These are phyloP conservation scores for Parazoanthus atlanticus DNA, from an alignment of 92 coral and sea anemone genomes.

Conservation along the genomic window DNA sequence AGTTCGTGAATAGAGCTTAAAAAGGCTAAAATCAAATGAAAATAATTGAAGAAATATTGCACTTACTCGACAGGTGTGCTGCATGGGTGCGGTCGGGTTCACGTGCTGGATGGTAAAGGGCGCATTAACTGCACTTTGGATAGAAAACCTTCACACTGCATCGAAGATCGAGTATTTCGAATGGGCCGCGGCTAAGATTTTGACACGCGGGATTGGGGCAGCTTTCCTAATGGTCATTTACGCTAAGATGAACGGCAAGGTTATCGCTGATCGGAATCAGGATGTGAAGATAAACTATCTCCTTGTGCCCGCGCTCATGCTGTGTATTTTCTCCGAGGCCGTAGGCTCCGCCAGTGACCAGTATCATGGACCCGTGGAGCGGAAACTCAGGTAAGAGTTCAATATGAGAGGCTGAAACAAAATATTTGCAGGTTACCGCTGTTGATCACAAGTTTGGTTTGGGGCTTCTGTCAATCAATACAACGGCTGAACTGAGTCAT, in stretches of 20 bases:
- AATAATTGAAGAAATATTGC: not conserved
- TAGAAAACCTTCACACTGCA: not conserved
- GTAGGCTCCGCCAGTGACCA: constrained; percentile 64
- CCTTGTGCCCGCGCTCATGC: constrained; percentile 63
- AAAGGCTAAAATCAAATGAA: too few relatives aligned
- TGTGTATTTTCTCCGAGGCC: constrained; percentile 58
- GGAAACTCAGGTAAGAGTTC: constrained; percentile 42
- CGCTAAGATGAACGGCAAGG: constrained; percentile 47
- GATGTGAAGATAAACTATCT: constrained; percentile 54
- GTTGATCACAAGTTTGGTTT: not conserved
- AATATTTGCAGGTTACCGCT: not conserved
- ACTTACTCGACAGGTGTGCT: constrained; percentile 21
- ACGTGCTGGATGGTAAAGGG: constrained; percentile 57
- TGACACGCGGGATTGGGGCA: constrained; percentile 50
- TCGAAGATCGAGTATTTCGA: constrained; percentile 14
- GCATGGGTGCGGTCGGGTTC: constrained; percentile 65
- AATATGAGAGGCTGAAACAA: too few relatives aligned
- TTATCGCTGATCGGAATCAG: constrained; percentile 48
- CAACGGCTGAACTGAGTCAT: too few relatives aligned
- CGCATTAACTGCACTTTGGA: constrained; percentile 50
- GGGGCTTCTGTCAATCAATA: too few relatives aligned
- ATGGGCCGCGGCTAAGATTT: constrained; percentile 57
- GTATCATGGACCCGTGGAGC: constrained; percentile 60
- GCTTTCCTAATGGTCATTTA: constrained; percentile 62
- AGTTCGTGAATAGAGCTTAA: too few relatives aligned